These are phyloP conservation scores for Columba janthina DNA, from an alignment of 2,113 vertebrate species.

Conservation along the genomic window DNA sequence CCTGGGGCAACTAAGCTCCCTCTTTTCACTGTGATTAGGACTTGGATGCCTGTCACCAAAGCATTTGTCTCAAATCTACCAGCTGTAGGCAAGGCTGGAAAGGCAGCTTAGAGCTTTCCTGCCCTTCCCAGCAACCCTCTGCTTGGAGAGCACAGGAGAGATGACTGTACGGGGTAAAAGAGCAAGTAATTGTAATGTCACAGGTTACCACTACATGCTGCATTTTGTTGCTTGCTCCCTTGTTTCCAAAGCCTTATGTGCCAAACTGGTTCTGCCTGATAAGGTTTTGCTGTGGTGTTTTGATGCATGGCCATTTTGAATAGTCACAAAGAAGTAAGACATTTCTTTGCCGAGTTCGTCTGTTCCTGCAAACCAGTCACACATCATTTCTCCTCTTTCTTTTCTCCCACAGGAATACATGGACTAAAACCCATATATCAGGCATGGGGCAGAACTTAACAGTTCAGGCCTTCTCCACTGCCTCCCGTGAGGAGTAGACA, in stretches of 20 bases:
- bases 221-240: background rate
- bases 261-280: background rate
- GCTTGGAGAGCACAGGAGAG: background rate
- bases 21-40: accelerated
- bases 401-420: background rate
- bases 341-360: background rate
- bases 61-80: background rate
- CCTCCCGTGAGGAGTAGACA: accelerated
- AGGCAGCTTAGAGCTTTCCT: background rate
- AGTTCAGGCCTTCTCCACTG: background rate
- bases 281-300: background rate
- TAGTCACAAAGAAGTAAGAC: background rate
- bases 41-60: background rate
- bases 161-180: background rate
- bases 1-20: background rate
- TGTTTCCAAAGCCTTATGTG: background rate
- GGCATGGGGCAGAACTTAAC: background rate
- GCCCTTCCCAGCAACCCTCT: background rate
- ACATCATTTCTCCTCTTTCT: background rate
- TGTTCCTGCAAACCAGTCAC: background rate
- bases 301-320: background rate
- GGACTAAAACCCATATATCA: background rate
- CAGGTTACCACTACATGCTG: background rate
- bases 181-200: background rate
- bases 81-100: background rate